Conservation (phyloP, 2,888 invertebrate species). For the Eristalinus sepulchralis region DNA sequence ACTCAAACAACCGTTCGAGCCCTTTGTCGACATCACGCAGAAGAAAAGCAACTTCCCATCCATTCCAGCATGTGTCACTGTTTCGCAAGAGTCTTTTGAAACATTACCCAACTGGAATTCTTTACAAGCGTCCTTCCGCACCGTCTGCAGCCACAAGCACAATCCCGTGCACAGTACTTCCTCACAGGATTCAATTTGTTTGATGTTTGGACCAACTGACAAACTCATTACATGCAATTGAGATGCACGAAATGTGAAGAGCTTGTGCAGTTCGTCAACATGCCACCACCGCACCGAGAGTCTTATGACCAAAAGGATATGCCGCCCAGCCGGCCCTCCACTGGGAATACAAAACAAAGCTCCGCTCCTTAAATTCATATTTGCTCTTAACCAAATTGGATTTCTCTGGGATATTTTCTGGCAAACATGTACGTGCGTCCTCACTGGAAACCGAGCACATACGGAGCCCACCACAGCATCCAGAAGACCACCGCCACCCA, state of each 20-base stretch:
- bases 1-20: neutral
- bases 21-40: neutral
- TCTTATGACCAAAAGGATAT: conserved; percentile 4
- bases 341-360: conserved; percentile 35
- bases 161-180: neutral
- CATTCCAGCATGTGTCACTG: neutral
- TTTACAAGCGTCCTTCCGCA: neutral
- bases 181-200: conserved; percentile 37
- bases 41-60: neutral
- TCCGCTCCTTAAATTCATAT: conserved; percentile 47
- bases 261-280: conserved; percentile 10
- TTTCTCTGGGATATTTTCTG: conserved; percentile 53
- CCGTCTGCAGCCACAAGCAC: neutral
- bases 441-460: neutral
- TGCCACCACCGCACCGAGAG: neutral
- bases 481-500: conserved; percentile 3
- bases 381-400: conserved; percentile 63
- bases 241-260: conserved; percentile 37
- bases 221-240: conserved; percentile 59
- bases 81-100: neutral
- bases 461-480: neutral
- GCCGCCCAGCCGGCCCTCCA: neutral
- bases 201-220: conserved; percentile 33
- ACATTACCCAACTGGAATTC: neutral
- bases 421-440: conserved; percentile 16